A percentile compares a stretch with the other conserved stretches of the same genome.
These are phyloP conservation scores for Papilio machaon DNA, from an alignment of 1,140 invertebrate genomes.

Conservation along the genomic window DNA sequence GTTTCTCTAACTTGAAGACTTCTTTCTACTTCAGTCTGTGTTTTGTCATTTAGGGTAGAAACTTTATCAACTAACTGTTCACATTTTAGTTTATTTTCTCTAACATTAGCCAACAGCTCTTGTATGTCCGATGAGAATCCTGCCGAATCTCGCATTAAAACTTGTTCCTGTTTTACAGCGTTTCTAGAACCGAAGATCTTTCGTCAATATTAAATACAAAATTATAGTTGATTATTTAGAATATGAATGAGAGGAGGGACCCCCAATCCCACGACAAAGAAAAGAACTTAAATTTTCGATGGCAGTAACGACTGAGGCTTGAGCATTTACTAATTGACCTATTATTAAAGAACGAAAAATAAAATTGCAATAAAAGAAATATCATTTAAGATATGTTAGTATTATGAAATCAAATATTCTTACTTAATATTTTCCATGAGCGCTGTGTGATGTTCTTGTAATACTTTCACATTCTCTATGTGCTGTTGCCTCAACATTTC, in stretches of 20 bases:
- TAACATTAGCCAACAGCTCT: conserved; percentile 61
- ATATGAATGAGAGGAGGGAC: no score
- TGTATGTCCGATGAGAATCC: conserved; percentile 66
- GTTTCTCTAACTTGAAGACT: conserved; percentile 66
- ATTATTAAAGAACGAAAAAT: background rate
- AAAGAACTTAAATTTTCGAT: no score
- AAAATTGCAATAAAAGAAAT: conserved; percentile 26
- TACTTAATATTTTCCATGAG: conserved; percentile 80
- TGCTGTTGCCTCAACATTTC: conserved; percentile 73
- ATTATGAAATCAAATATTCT: conserved; percentile 13
- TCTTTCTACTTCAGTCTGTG: conserved; percentile 55
- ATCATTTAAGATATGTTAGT: background rate
- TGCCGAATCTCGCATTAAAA: conserved; percentile 68
- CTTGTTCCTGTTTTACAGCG: conserved; percentile 73
- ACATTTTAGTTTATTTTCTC: conserved; percentile 61
- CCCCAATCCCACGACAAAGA: no score
- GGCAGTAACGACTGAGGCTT: no score
- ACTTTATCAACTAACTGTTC: conserved; percentile 62
- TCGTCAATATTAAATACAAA: no score
- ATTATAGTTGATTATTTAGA: no score
- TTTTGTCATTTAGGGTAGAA: conserved; percentile 54
- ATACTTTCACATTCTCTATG: conserved; percentile 70
- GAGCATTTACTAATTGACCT: no score
- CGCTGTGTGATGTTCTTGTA: conserved; percentile 75
- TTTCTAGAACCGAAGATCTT: conserved; percentile 53